Evolutionary conservation across 1,140 invertebrate species (phyloP).

Genomic region (Mactra quadrangularis): DNA sequence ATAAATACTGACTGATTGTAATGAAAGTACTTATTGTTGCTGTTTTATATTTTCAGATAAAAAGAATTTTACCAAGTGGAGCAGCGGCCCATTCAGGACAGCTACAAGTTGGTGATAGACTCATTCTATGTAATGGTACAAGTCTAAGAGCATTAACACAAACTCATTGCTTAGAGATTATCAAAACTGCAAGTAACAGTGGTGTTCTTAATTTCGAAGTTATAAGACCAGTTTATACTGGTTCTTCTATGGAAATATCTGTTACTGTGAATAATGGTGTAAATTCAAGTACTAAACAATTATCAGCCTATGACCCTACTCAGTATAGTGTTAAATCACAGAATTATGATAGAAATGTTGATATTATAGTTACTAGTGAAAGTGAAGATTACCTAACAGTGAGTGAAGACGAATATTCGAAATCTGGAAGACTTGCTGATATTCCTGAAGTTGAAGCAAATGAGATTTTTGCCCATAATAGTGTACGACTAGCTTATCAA

Average conservation of each 20-base stretch:
- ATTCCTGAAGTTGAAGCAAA: conserved; percentile 60
- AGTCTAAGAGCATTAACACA: conserved; percentile 65
- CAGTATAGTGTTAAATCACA: conserved; percentile 57
- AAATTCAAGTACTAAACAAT: conserved; percentile 9
- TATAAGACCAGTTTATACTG: conserved; percentile 53
- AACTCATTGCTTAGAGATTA: conserved; percentile 67
- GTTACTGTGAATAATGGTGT: conserved; percentile 47
- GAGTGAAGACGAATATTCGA: conserved; percentile 58
- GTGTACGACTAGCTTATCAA: conserved; percentile 55
- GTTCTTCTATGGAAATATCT: conserved; percentile 61
- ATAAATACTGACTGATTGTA: too few species aligned
- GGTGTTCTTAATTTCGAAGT: conserved; percentile 56
- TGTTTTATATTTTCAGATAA: conserved; percentile 66
- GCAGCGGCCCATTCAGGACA: conserved; percentile 51
- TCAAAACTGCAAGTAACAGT: conserved; percentile 63
- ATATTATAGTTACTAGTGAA: conserved; percentile 59
- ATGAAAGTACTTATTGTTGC: too few species aligned
- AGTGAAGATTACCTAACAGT: conserved; percentile 63
- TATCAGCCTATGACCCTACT: conserved; percentile 41
- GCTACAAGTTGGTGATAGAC: conserved; percentile 64
- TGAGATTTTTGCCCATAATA: conserved; percentile 54
- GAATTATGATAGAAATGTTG: conserved; percentile 51
- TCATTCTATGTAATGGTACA: conserved; percentile 66
- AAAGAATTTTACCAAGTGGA: conserved; percentile 69
- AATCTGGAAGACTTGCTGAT: conserved; percentile 31